phyloP scores from a whole-genome alignment of 2,797 vertebrate species.

The Aselliscus stoliczkanus region DNA sequence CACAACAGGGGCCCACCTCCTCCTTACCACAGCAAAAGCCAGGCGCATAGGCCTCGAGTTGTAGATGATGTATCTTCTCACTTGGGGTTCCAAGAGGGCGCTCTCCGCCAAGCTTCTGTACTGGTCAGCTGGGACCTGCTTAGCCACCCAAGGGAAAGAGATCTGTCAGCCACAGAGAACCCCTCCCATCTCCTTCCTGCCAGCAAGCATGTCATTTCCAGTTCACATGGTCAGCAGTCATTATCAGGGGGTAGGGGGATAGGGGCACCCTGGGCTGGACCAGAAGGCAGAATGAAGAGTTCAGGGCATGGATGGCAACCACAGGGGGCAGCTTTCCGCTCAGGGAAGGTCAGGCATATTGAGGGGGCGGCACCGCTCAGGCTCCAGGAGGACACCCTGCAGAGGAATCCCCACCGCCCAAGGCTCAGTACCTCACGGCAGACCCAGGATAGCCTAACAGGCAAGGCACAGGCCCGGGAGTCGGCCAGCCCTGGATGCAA shows the following conservation, averaged over 20 bases:
- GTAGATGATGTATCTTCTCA: conserved; percentile 82
- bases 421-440: background rate
- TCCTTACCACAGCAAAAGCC: conserved; percentile 80
- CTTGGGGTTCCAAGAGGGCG: conserved; percentile 78
- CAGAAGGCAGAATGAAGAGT: background rate
- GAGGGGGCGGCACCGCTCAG: background rate
- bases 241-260: rapidly evolving
- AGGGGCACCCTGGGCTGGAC: background rate
- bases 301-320: background rate
- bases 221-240: background rate
- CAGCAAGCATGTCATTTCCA: background rate
- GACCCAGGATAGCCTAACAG: background rate
- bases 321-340: background rate
- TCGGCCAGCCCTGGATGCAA: background rate
- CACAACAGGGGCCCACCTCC: rapidly evolving
- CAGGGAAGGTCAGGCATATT: background rate
- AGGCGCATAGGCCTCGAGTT: conserved; percentile 81
- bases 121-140: conserved; percentile 71
- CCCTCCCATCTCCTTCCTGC: background rate
- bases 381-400: background rate
- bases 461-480: background rate
- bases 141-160: background rate
- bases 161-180: background rate
- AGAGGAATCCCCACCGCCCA: background rate
- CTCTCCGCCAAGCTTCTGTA: conserved; percentile 78